Percentiles rank a stretch among this genome's conserved stretches.
phyloP scores from a whole-genome alignment of 2,113 vertebrate species.

The Burhinus bistriatus region DNA sequence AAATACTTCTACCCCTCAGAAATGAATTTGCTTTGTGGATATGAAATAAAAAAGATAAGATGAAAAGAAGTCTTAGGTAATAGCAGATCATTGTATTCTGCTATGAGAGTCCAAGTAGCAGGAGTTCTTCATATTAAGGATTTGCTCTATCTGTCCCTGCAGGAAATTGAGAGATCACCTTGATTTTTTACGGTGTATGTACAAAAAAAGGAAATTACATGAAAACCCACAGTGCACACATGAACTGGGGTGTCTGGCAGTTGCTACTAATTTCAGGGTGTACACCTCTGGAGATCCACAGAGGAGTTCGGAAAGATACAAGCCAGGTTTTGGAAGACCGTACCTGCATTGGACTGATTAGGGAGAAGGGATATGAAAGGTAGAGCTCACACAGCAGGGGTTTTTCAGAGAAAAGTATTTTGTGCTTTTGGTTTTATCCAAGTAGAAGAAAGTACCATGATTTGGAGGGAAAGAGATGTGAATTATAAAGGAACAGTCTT shows the following conservation, averaged over 20 bases:
- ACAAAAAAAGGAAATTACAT: background rate
- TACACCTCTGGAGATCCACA: background rate
- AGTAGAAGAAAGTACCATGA: background rate
- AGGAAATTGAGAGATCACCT: background rate
- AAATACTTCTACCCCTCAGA: background rate
- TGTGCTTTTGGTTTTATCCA: background rate
- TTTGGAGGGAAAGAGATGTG: background rate
- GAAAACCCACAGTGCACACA: background rate
- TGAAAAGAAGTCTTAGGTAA: background rate
- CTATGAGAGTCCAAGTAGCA: background rate
- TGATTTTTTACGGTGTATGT: background rate
- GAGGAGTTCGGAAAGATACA: background rate
- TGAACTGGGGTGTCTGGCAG: background rate
- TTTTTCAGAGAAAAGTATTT: background rate
- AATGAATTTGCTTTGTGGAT: background rate
- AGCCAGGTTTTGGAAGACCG: background rate
- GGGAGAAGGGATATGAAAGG: background rate
- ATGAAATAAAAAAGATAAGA: background rate
- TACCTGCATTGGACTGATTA: background rate
- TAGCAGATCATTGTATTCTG: background rate
- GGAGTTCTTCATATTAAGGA: background rate
- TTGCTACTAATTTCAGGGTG: background rate
- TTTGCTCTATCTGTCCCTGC: background rate
- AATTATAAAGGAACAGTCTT: background rate
- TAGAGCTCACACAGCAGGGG: background rate